phyloP scores from a whole-genome alignment of 2,113 vertebrate genomes.

The Nothoprocta perdicaria region DNA sequence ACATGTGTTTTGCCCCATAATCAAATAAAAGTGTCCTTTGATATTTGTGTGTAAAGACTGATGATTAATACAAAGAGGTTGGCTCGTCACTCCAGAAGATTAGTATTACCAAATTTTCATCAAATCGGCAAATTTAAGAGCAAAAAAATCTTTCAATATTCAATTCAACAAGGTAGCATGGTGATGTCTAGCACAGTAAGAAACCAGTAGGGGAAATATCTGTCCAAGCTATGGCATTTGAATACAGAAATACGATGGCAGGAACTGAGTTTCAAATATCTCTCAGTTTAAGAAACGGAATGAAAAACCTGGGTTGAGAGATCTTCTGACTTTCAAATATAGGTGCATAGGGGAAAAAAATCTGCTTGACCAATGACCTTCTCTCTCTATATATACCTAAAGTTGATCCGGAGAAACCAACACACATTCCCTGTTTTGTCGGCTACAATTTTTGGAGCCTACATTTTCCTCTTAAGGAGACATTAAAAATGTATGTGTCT shows the following conservation, averaged over 20 bases:
- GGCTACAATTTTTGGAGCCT: conserved; percentile 57
- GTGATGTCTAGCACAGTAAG: conserved; percentile 19
- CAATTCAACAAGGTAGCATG: neutral
- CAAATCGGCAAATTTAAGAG: conserved; percentile 22
- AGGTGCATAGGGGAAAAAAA: conserved; percentile 13
- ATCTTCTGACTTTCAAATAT: conserved; percentile 55
- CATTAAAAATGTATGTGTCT: conserved; percentile 68
- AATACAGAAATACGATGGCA: neutral
- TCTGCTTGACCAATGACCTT: conserved; percentile 55
- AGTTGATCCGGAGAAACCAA: conserved; percentile 49
- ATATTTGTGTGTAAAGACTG: conserved; percentile 29
- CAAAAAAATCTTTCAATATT: conserved; percentile 11
- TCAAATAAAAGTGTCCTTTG: conserved; percentile 40
- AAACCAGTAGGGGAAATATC: conserved; percentile 22
- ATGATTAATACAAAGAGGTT: conserved; percentile 7
- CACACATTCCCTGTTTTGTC: conserved; percentile 67
- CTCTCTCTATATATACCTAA: conserved; percentile 42
- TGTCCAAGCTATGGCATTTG: neutral
- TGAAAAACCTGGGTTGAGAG: conserved; percentile 28
- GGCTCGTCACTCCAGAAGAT: neutral
- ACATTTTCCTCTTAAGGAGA: conserved; percentile 49
- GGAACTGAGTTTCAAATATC: conserved; percentile 33
- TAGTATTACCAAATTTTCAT: neutral
- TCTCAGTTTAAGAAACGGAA: conserved; percentile 37
- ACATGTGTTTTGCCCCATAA: neutral